phyloP scores from a whole-genome alignment of 1,140 invertebrate genomes.

The Notospermus geniculatus region DNA sequence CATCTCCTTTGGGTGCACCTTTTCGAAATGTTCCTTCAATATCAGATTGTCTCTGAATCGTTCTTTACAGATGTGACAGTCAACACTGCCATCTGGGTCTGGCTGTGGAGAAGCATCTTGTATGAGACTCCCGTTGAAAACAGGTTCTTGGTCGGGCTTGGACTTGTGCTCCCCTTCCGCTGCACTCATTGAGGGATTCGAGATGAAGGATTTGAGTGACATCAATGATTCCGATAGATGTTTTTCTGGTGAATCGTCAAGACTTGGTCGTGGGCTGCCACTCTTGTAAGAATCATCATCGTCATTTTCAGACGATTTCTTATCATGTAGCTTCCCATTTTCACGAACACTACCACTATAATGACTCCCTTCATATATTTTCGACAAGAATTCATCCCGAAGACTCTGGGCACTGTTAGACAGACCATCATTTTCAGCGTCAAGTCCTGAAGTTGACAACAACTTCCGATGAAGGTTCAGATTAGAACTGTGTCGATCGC shows the following conservation, averaged over 20 bases:
- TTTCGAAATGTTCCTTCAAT: conserved; percentile 69
- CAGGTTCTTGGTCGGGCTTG: not conserved
- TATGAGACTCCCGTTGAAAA: not conserved
- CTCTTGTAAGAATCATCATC: conserved; percentile 4
- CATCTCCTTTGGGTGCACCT: conserved; percentile 63
- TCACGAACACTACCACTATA: too few species aligned
- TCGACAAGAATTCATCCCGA: conserved; percentile 15
- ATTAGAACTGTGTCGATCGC: conserved; percentile 90
- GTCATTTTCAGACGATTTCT: conserved; percentile 15
- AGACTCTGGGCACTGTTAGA: not conserved
- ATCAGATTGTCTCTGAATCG: conserved; percentile 62
- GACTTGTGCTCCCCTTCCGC: not conserved
- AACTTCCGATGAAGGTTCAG: conserved; percentile 73
- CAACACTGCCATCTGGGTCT: conserved; percentile 63
- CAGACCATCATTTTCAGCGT: not conserved
- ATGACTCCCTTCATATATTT: conserved; percentile 45
- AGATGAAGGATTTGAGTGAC: conserved; percentile 1
- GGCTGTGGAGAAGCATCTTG: conserved; percentile 16
- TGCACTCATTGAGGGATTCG: conserved; percentile 21
- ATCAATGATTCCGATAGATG: conserved; percentile 21
- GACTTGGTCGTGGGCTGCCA: conserved; percentile 11
- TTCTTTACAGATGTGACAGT: conserved; percentile 67
- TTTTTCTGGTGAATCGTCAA: conserved; percentile 20
- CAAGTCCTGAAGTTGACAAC: conserved; percentile 31
- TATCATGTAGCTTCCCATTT: conserved; percentile 9